Evolutionary conservation across 2,113 vertebrate species (phyloP).

Genomic region (Callorhinus ursinus): DNA sequence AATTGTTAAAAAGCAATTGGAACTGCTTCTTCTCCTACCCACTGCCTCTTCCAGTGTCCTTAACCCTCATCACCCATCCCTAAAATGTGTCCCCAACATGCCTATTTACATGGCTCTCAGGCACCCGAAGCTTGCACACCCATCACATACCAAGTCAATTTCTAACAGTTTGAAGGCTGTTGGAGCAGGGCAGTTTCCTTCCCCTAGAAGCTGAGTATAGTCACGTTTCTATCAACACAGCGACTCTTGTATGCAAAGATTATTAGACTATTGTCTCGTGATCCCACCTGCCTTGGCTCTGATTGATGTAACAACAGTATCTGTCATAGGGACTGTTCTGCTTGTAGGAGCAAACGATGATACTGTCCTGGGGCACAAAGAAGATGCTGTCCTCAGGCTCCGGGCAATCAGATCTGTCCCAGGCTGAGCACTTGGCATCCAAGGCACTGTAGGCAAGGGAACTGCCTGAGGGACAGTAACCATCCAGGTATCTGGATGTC

Average conservation of each 20-base stretch:
- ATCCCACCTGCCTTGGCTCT: slow-evolving; percentile 85
- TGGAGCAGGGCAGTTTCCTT: slow-evolving; percentile 84
- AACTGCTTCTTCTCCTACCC: slow-evolving; percentile 32
- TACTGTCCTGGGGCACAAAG: slow-evolving; percentile 87
- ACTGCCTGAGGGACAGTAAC: slow-evolving; percentile 84
- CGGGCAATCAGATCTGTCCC: slow-evolving; percentile 80
- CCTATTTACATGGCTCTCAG: slow-evolving; percentile 84
- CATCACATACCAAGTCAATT: slow-evolving; percentile 83
- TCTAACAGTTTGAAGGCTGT: slow-evolving; percentile 82
- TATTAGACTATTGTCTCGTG: slow-evolving; percentile 90
- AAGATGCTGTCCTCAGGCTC: slow-evolving; percentile 86
- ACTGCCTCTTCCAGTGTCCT: slow-evolving; percentile 25
- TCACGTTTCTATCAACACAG: slow-evolving; percentile 63
- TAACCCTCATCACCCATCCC: background rate
- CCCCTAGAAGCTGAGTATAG: slow-evolving; percentile 69
- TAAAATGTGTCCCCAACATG: slow-evolving; percentile 81
- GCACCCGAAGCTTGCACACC: slow-evolving; percentile 83
- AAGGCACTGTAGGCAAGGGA: slow-evolving; percentile 84
- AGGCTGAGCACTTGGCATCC: slow-evolving; percentile 81
- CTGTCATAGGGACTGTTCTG: slow-evolving; percentile 87
- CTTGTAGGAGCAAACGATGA: slow-evolving; percentile 88
- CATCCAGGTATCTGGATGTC: slow-evolving; percentile 86
- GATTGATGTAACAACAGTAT: slow-evolving; percentile 91
- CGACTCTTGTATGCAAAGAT: slow-evolving; percentile 66
- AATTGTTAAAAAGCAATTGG: slow-evolving; percentile 43